Conservation (phyloP, 2,888 invertebrate species). For the Nymphalis polychloros region DNA sequence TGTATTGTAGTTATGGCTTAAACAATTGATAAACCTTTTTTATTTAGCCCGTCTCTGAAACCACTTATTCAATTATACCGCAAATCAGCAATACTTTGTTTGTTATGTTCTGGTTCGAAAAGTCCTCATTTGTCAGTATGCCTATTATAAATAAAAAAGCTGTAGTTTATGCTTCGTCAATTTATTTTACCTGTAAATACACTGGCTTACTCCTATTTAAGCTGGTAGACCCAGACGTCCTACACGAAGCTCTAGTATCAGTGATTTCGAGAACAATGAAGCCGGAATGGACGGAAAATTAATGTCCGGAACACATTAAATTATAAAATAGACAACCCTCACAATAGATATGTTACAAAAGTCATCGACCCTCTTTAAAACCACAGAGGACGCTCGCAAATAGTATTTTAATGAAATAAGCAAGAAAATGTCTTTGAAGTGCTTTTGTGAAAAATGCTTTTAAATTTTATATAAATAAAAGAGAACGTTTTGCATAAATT, state of each 20-base stretch:
- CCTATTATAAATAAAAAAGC: no score
- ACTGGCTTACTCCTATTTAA: no score
- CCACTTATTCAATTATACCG: no score
- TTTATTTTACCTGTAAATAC: no score
- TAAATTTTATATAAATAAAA: conserved; percentile 12
- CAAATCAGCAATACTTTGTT: no score
- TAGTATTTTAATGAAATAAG: conserved; percentile 12
- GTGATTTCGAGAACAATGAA: conserved; percentile 42
- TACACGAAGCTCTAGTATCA: conserved; percentile 18
- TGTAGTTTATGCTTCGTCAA: no score
- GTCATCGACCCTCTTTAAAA: conserved; percentile 2
- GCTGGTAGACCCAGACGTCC: not conserved
- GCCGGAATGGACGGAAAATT: conserved; percentile 41
- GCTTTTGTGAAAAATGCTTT: conserved; percentile 17
- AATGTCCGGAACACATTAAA: conserved; percentile 48
- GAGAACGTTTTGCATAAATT: conserved; percentile 11
- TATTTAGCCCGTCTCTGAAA: no score
- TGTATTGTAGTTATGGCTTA: not conserved
- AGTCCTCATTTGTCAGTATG: no score
- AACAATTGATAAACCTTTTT: no score
- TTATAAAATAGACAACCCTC: conserved; percentile 48
- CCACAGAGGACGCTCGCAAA: not conserved
- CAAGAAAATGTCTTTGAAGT: conserved; percentile 9
- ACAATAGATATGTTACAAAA: conserved; percentile 27
- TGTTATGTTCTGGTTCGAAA: no score